Evolutionary conservation across 2,888 invertebrate genomes (phyloP).

Genomic region (Dyspetes luteomarginatus): DNA sequence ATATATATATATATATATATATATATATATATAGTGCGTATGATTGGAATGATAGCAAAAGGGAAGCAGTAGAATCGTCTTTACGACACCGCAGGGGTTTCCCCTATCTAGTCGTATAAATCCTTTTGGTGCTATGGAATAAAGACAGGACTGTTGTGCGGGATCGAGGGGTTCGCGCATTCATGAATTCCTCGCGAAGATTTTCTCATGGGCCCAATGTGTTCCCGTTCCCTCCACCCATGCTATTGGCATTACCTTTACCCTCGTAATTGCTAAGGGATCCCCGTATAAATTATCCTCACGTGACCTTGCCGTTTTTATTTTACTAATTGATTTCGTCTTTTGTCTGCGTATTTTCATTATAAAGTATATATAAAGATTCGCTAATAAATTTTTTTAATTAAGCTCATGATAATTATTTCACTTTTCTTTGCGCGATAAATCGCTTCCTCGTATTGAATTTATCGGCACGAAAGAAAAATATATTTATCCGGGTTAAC

Average conservation of each 20-base stretch:
- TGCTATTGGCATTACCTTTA: neutral
- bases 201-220: constrained; percentile 19
- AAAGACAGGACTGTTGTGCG: constrained; percentile 11
- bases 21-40: constrained; percentile 2
- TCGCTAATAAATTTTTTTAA: too few relatives aligned
- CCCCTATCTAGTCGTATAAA: constrained; percentile 37
- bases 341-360: neutral
- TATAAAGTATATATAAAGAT: neutral
- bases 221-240: neutral
- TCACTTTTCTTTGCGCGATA: too few relatives aligned
- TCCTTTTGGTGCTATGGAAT: constrained; percentile 25
- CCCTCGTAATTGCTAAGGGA: constrained; percentile 42
- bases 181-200: constrained; percentile 24
- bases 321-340: constrained; percentile 16
- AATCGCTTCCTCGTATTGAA: too few relatives aligned
- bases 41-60: constrained; percentile 23
- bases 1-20: too few relatives aligned
- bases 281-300: constrained; percentile 34
- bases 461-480: too few relatives aligned
- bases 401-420: too few relatives aligned
- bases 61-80: constrained; percentile 19
- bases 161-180: neutral
- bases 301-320: neutral
- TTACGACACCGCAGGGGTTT: constrained; percentile 44
- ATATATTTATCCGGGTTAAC: too few relatives aligned